Evolutionary conservation across 2,113 vertebrate genomes (phyloP).

Genomic region (Platysternon megacephalum): DNA sequence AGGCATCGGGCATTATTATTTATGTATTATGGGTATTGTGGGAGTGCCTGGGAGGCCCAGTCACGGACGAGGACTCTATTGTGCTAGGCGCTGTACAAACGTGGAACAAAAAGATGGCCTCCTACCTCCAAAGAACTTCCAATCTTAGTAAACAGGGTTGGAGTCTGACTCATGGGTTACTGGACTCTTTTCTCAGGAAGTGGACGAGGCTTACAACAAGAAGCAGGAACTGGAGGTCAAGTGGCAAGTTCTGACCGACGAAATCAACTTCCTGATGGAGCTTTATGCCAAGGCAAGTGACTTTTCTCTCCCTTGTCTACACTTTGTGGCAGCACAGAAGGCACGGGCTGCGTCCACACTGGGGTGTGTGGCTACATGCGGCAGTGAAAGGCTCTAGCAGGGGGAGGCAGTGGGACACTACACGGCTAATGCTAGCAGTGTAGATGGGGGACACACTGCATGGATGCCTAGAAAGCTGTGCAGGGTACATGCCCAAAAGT

Average conservation of each 20-base stretch:
- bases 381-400: too few relatives aligned
- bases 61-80: neutral
- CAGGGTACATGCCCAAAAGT: too few relatives aligned
- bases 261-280: conserved; percentile 91
- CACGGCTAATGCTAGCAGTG: too few relatives aligned
- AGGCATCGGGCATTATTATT: neutral
- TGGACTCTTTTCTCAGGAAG: conserved; percentile 77
- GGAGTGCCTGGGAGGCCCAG: neutral
- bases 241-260: conserved; percentile 87
- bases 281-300: conserved; percentile 84
- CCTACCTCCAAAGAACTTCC: neutral
- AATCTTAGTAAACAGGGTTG: neutral
- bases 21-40: neutral
- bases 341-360: too few relatives aligned
- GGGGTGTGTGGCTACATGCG: too few relatives aligned
- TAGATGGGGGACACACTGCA: too few relatives aligned
- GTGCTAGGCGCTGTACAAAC: neutral
- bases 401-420: too few relatives aligned
- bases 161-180: neutral
- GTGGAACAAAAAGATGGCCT: neutral
- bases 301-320: neutral
- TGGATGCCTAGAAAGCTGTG: too few relatives aligned
- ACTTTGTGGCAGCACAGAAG: neutral
- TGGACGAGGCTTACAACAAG: conserved; percentile 92
- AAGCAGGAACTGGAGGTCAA: conserved; percentile 90